phyloP scores from a whole-genome alignment of 2,888 invertebrate species.

The Ormyrus labotus region DNA sequence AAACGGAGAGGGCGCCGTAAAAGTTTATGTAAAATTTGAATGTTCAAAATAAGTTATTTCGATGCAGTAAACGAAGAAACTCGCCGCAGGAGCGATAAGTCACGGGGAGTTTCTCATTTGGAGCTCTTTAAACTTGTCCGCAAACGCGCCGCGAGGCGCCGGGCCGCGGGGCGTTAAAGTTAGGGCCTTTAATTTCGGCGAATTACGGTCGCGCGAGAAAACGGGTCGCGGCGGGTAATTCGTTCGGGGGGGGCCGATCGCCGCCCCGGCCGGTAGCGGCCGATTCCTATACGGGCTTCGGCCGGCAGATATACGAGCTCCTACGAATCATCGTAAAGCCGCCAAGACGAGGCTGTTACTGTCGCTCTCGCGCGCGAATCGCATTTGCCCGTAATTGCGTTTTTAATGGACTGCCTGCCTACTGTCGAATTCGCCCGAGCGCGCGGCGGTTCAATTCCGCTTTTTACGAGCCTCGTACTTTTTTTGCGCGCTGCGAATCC shows the following conservation, averaged over 20 bases:
- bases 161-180: constrained; percentile 30
- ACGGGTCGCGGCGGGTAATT: constrained; percentile 13
- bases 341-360: constrained; percentile 47
- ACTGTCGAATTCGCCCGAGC: constrained; percentile 65
- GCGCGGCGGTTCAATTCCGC: constrained; percentile 61
- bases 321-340: constrained; percentile 57
- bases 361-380: constrained; percentile 59
- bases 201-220: constrained; percentile 39
- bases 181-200: constrained; percentile 50
- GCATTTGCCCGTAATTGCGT: constrained; percentile 70
- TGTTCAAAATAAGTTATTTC: no score
- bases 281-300: not conserved
- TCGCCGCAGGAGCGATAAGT: constrained; percentile 37
- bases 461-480: constrained; percentile 64
- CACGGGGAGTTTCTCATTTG: constrained; percentile 35
- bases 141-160: constrained; percentile 19
- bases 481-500: constrained; percentile 31
- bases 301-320: constrained; percentile 41
- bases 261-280: not conserved
- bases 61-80: not conserved
- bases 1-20: no score
- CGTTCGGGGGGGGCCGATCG: not conserved
- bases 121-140: constrained; percentile 33
- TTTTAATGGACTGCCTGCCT: constrained; percentile 65
- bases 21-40: no score